Evolutionary conservation across 2,797 vertebrate genomes (phyloP).

Genomic region (Cetoscarus ocellatus): DNA sequence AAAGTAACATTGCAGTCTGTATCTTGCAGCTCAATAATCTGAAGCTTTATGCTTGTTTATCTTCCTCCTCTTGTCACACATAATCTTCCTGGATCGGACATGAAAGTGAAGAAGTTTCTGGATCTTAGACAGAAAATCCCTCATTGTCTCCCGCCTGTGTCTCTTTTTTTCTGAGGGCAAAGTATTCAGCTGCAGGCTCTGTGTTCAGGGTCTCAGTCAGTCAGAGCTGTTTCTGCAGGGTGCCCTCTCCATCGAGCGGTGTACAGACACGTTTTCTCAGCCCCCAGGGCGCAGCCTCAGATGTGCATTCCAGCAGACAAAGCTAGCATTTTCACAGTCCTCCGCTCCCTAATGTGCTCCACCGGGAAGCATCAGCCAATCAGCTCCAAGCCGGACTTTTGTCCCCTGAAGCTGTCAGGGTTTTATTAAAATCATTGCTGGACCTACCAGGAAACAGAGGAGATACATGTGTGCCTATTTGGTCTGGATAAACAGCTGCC

Average conservation of each 20-base stretch:
- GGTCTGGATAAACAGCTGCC: too few species aligned
- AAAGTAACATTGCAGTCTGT: too few species aligned
- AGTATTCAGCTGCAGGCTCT: constrained; percentile 48
- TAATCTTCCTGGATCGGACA: neutral
- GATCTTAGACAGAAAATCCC: neutral
- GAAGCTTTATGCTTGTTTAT: too few species aligned
- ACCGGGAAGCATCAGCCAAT: constrained; percentile 42
- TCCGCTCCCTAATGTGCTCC: constrained; percentile 55
- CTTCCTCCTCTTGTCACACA: neutral
- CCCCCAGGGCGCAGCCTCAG: constrained; percentile 79
- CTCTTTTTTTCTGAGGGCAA: constrained; percentile 27
- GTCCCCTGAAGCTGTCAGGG: constrained; percentile 30
- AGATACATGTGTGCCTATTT: too few species aligned
- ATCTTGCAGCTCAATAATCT: too few species aligned
- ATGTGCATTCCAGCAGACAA: constrained; percentile 87
- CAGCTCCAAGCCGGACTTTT: constrained; percentile 43
- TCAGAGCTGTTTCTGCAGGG: constrained; percentile 76
- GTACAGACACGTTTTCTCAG: constrained; percentile 88
- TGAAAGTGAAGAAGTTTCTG: constrained; percentile 2
- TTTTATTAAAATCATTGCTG: constrained; percentile 4
- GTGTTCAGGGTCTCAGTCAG: constrained; percentile 46
- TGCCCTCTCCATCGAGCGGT: constrained; percentile 79
- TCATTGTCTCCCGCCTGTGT: constrained; percentile 17
- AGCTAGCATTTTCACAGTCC: constrained; percentile 81
- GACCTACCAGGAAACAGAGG: neutral